Percentiles rank a stretch among this genome's conserved stretches.
Conservation (phyloP, 2,888 invertebrate genomes). For the Harmothoe impar region DNA sequence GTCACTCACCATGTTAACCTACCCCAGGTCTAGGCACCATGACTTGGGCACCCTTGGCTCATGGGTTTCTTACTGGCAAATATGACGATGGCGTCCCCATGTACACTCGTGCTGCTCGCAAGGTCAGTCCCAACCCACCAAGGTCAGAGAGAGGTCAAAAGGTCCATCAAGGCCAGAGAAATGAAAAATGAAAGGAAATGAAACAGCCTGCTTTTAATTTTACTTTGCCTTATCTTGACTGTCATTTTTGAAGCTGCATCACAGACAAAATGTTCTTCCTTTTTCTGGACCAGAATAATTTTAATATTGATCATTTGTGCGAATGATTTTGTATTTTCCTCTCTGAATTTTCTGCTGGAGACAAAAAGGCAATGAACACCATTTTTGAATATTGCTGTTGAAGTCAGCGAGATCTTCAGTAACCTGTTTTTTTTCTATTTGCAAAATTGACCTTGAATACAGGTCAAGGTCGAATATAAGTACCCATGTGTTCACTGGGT, state of each 20-base stretch:
- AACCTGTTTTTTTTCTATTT: too few species aligned
- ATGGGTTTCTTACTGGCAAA: slow-evolving; percentile 93
- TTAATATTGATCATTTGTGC: too few species aligned
- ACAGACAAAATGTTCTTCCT: not conserved
- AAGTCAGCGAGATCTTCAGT: too few species aligned
- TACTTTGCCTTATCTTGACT: not conserved
- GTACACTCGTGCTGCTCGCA: slow-evolving; percentile 88
- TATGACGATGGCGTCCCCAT: slow-evolving; percentile 91
- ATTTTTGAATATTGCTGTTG: too few species aligned
- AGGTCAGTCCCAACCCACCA: slow-evolving; percentile 83
- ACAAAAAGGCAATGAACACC: too few species aligned
- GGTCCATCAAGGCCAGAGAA: not conserved
- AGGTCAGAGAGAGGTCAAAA: slow-evolving; percentile 49
- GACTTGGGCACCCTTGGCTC: slow-evolving; percentile 97
- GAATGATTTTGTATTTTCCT: too few species aligned
- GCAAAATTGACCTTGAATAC: too few species aligned
- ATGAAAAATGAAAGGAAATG: not conserved
- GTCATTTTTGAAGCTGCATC: not conserved
- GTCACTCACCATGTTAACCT: slow-evolving; percentile 89
- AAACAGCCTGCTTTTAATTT: not conserved
- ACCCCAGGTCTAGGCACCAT: slow-evolving; percentile 93
- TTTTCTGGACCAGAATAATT: not conserved
- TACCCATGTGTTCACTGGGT: too few species aligned
- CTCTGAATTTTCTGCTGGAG: too few species aligned
- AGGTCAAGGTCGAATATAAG: too few species aligned